phyloP scores from a whole-genome alignment of 2,113 vertebrate genomes.

The Indri indri region DNA sequence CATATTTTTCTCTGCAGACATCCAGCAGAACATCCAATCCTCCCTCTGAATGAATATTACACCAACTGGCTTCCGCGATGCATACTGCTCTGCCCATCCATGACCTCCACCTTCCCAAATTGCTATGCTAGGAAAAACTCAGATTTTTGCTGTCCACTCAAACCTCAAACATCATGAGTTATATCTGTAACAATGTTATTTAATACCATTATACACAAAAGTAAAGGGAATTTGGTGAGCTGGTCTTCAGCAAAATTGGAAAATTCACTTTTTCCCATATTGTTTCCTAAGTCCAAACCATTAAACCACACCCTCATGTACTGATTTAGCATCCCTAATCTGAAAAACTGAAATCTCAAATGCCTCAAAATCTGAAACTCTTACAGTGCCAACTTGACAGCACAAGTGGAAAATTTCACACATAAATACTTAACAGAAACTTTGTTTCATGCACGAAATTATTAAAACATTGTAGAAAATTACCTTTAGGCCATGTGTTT shows the following conservation, averaged over 20 bases:
- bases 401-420: neutral
- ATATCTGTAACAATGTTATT: neutral
- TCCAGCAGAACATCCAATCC: rapidly evolving
- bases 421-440: neutral
- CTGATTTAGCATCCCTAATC: neutral
- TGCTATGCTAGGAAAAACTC: neutral
- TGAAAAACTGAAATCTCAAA: neutral
- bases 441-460: neutral
- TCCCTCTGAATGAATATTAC: neutral
- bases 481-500: neutral
- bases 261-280: neutral
- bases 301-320: neutral
- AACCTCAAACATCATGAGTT: neutral
- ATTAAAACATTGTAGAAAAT: neutral
- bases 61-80: neutral
- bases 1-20: neutral
- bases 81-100: rapidly evolving
- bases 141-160: neutral
- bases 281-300: neutral
- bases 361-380: neutral
- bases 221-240: neutral
- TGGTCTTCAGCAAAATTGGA: neutral
- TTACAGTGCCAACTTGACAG: neutral
- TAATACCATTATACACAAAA: neutral
- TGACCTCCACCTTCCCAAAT: neutral